Evolutionary conservation across 2,113 vertebrate genomes (phyloP).

Genomic region (Rafetus swinhoei): DNA sequence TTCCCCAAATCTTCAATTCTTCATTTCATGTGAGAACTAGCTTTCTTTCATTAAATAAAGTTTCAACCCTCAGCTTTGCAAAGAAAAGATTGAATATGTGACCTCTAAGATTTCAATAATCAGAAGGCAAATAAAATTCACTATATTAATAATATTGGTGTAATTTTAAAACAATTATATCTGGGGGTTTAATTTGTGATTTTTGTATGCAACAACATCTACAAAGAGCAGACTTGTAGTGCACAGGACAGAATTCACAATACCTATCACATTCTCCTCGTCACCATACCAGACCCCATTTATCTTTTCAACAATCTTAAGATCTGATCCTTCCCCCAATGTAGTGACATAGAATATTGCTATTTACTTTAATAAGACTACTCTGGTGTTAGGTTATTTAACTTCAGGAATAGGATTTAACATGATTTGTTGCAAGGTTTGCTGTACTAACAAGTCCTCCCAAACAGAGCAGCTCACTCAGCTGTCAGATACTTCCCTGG

Average conservation of each 20-base stretch:
- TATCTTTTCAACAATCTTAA: not conserved
- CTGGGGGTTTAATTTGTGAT: not conserved
- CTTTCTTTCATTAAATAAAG: not conserved
- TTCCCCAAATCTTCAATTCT: not conserved
- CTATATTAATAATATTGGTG: too few species aligned
- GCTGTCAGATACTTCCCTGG: too few species aligned
- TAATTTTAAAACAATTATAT: not conserved
- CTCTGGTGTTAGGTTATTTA: not conserved
- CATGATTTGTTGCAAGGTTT: not conserved
- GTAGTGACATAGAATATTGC: not conserved
- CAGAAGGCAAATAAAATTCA: not conserved
- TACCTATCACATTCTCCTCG: not conserved
- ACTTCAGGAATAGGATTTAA: not conserved
- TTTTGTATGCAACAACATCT: not conserved
- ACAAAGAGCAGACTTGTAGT: not conserved
- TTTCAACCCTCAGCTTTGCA: not conserved
- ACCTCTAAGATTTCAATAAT: not conserved
- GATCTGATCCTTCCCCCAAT: not conserved
- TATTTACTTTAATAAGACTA: not conserved
- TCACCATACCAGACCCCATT: not conserved
- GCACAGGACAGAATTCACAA: not conserved
- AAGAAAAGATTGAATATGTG: not conserved
- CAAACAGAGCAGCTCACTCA: not conserved
- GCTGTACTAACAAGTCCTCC: not conserved
- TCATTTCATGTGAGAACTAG: not conserved